Base-by-base conservation (phyloP, 2,113 vertebrate genomes). In the Mugil cephalus region DNA sequence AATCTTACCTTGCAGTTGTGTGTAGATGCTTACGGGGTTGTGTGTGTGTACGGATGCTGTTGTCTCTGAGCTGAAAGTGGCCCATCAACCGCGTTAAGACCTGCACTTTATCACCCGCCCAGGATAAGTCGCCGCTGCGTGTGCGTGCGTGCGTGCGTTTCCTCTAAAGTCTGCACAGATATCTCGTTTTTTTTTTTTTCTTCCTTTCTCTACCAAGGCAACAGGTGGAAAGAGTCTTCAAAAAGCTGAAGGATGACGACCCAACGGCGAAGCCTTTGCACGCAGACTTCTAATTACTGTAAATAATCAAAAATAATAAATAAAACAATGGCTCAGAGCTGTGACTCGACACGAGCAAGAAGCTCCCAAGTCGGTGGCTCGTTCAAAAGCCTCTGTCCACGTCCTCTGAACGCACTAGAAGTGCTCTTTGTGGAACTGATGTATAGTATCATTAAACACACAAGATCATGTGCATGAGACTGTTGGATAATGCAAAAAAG, bases 1-100 rank as follows among this genome's bases (percentile, higher is more conserved):
- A 48, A 8, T 84, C 86, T 88, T 91, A 91, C 89, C 87, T 86
- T 73, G 58, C 75, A 38, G 21, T 14, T 56, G 69, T 68, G 69
- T 60, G 58, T 13, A 36, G 74, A 72, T 67, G 69, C 74, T 51
- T n/a, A 24, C 51, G 47, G 60, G 46, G 6, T 2, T 55, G n/a
- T 60, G 60, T 69, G 61, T 68, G 55, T 4, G 42, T 6, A 13
- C 10, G 0, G 15, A 66, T 51, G 47, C 48, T 68, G 52, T 34
- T 62, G 48, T 74, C 40, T 79, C 48, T 60, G 58, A 35, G n/a
- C 52, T 69, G 73, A 62, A 35, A 68, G 71, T 58, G 50, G 54
- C 56, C 69, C 63, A 50, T 73, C 52, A 63, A 12, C 14, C 42
- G 18, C 7, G 6, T 5, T 1, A 54, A 69, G 61, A 74, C 69